Conservation (phyloP, 2,113 vertebrate species). For the Cyphotilapia sp. region DNA sequence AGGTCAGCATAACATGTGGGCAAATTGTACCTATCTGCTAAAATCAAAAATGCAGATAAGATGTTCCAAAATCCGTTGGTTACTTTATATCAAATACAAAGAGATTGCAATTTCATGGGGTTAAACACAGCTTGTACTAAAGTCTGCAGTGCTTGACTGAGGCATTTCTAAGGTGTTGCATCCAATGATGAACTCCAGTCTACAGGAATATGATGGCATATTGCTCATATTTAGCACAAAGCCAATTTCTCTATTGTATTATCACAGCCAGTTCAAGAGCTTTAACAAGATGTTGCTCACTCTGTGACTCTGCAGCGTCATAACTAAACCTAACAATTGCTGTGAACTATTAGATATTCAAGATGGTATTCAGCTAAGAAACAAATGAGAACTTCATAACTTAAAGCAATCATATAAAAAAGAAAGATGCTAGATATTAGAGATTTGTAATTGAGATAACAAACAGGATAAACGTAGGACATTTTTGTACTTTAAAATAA, state of each 20-base stretch:
- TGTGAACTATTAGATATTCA: neutral
- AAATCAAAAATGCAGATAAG: neutral
- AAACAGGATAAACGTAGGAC: neutral
- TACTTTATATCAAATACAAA: neutral
- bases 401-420: neutral
- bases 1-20: slow-evolving; percentile 16
- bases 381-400: neutral
- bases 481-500: neutral
- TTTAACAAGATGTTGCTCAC: neutral
- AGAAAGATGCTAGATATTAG: neutral
- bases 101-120: neutral
- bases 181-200: neutral
- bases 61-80: neutral
- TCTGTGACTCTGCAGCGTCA: neutral
- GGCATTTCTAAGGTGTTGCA: neutral
- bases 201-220: neutral
- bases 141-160: neutral
- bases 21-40: neutral
- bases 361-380: neutral
- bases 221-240: neutral
- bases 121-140: neutral
- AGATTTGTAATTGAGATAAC: neutral
- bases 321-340: neutral
- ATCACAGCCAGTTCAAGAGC: neutral
- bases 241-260: neutral